Conservation (phyloP, 2,113 vertebrate genomes). For the Lethenteron reissneri region DNA sequence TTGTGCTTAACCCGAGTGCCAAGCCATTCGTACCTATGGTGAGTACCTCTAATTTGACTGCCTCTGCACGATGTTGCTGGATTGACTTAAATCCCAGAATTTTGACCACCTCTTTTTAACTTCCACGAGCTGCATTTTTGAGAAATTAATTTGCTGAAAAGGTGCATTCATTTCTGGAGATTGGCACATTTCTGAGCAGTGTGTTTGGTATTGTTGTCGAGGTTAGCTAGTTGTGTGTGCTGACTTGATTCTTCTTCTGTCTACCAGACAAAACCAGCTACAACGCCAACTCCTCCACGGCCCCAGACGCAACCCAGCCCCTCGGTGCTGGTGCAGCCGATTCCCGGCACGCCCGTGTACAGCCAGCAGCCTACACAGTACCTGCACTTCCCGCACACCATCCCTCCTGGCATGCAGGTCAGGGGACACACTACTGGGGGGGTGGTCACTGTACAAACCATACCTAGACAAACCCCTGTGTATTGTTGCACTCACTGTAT, state of each 20-base stretch:
- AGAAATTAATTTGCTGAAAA: too few species aligned
- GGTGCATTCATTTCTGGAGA: too few species aligned
- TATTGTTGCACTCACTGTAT: not conserved
- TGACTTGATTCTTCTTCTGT: slow-evolving; percentile 8
- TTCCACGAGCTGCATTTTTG: too few species aligned
- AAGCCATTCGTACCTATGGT: slow-evolving; percentile 4
- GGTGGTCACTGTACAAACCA: slow-evolving; percentile 17
- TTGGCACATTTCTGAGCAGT: too few species aligned
- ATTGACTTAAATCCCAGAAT: too few species aligned
- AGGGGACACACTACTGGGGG: slow-evolving; percentile 11
- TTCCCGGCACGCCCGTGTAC: slow-evolving; percentile 48
- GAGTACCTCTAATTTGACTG: not conserved
- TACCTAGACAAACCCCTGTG: slow-evolving; percentile 8
- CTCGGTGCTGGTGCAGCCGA: slow-evolving; percentile 80
- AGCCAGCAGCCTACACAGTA: slow-evolving; percentile 79
- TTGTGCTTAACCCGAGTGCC: slow-evolving; percentile 3
- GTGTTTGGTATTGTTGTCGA: too few species aligned
- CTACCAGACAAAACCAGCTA: slow-evolving; percentile 74
- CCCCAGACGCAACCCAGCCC: slow-evolving; percentile 92
- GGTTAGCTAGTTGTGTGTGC: slow-evolving; percentile 1
- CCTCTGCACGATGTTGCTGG: too few species aligned
- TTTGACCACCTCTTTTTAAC: too few species aligned
- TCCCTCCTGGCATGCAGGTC: slow-evolving; percentile 94
- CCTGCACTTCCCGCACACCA: slow-evolving; percentile 86
- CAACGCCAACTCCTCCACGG: slow-evolving; percentile 74